Evolutionary conservation across 2,888 invertebrate species (phyloP), one percentile per base, ranked within the genome.

Genomic region (Philereme transversata): DNA sequence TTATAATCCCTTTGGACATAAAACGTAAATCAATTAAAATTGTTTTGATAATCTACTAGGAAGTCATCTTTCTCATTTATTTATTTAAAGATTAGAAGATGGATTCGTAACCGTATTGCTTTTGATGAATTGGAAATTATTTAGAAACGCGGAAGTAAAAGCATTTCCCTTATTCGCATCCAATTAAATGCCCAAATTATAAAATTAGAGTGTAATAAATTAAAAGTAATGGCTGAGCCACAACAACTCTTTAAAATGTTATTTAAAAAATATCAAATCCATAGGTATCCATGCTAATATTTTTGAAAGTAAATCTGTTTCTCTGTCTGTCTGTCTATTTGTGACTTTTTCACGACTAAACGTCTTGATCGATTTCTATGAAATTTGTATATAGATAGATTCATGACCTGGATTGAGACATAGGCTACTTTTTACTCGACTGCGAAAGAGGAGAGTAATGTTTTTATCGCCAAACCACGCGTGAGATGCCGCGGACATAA

Each of bases 1-100:
- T 36, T 59, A 63, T 59, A 63, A 59, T 63, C 59, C 50, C 52
- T 60, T 59, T 11, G 38, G 55, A 52, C 60, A 59, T 68, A 67
- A 68, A 70, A 65, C 65, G 60, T 65, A 64, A 70, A 70, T 70
- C 62, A 67, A 67, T 68, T 68, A 66, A 64, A 62, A 55, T 67
- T 60, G 36, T 52, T 68, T 64, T 61, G 62, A 43, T 64, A 61
- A 63, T 63, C 22, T 22, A 60, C 59, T 41, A 56, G 62, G 56
- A 63, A 56, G 52, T 56, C 49, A 60, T 60, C 41, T 60, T 56
- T 57, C 55, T 60, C 50, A 64, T 70, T 55, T 70, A 68, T 70
- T 68, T 68, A 70, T 70, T 68, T 64, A 65, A 62, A 68, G 64
- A 67, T 65, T 68, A 66, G 56, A 60, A 66, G 68, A 68, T 60